Percentiles rank a stretch among this genome's conserved stretches.
These are phyloP conservation scores for Etia nguti DNA, from an alignment of 2,113 vertebrate species.

Conservation along the genomic window DNA sequence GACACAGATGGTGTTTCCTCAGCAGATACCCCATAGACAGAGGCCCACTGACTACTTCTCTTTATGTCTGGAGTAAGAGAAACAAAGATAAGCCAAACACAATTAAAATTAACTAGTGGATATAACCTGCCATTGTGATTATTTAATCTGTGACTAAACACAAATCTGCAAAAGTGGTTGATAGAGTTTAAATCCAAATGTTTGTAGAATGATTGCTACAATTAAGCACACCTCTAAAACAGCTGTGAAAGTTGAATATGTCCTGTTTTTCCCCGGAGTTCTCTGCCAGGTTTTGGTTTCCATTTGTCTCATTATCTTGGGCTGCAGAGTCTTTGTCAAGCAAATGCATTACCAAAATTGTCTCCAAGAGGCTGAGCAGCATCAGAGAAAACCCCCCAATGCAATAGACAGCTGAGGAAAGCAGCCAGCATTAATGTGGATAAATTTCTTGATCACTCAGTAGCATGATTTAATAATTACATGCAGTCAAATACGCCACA, in stretches of 20 bases:
- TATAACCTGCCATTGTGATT: not conserved
- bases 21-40: not conserved
- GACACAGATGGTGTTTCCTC: not conserved
- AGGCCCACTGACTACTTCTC: accelerated
- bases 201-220: not conserved
- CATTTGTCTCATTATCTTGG: not conserved
- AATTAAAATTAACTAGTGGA: not conserved
- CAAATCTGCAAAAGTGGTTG: not conserved
- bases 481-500: not conserved
- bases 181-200: not conserved
- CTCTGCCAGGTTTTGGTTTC: not conserved
- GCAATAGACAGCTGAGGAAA: not conserved
- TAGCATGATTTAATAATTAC: not conserved
- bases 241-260: not conserved
- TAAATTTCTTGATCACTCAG: not conserved
- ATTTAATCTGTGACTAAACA: not conserved
- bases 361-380: not conserved
- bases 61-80: not conserved
- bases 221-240: not conserved
- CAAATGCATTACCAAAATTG: not conserved
- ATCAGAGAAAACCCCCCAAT: not conserved
- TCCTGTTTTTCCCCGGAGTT: not conserved
- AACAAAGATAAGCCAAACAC: not conserved
- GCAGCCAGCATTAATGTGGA: not conserved
- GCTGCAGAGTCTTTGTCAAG: not conserved